Percentiles rank a stretch among this genome's conserved stretches.
Evolutionary conservation across 2,888 invertebrate species (phyloP).

Genomic region (Caenorhabditis imperialis): DNA sequence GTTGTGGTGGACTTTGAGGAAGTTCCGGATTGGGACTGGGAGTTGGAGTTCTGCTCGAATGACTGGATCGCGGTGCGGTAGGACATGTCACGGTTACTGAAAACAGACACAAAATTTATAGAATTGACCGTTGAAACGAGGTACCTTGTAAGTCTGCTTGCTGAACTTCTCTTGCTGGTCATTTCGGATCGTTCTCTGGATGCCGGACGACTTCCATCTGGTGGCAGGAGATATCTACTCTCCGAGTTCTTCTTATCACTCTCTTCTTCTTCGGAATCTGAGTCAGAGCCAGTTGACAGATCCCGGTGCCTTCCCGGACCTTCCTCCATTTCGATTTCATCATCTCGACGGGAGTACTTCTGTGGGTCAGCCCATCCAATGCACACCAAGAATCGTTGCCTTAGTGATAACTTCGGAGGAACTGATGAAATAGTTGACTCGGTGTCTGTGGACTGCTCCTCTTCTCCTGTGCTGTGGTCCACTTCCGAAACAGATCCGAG

Average conservation of each 20-base stretch:
- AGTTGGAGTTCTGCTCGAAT: slow-evolving; percentile 42
- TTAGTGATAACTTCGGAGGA: slow-evolving; percentile 61
- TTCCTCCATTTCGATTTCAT: slow-evolving; percentile 57
- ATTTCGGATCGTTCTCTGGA: slow-evolving; percentile 54
- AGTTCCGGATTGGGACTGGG: slow-evolving; percentile 39
- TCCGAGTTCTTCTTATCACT: slow-evolving; percentile 47
- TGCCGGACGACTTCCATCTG: slow-evolving; percentile 41
- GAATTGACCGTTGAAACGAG: too few relatives aligned
- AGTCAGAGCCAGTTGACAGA: slow-evolving; percentile 35
- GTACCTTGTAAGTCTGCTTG: slow-evolving; percentile 33
- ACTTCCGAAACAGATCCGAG: slow-evolving; percentile 68
- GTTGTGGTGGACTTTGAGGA: slow-evolving; percentile 52
- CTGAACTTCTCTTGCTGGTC: slow-evolving; percentile 49
- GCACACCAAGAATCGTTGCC: slow-evolving; percentile 71
- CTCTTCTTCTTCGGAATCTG: slow-evolving; percentile 56
- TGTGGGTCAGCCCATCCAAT: slow-evolving; percentile 72
- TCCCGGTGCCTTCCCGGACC: slow-evolving; percentile 25
- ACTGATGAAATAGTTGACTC: slow-evolving; percentile 25
- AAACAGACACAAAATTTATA: slow-evolving; percentile 16
- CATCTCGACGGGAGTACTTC: slow-evolving; percentile 45
- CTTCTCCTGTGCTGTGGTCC: slow-evolving; percentile 64
- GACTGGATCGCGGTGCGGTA: slow-evolving; percentile 56
- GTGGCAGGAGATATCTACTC: slow-evolving; percentile 53
- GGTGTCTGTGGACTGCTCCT: slow-evolving; percentile 58
- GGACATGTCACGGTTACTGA: slow-evolving; percentile 47